Conservation (phyloP, 2,113 vertebrate genomes). For the Microcebus lehilahytsara region DNA sequence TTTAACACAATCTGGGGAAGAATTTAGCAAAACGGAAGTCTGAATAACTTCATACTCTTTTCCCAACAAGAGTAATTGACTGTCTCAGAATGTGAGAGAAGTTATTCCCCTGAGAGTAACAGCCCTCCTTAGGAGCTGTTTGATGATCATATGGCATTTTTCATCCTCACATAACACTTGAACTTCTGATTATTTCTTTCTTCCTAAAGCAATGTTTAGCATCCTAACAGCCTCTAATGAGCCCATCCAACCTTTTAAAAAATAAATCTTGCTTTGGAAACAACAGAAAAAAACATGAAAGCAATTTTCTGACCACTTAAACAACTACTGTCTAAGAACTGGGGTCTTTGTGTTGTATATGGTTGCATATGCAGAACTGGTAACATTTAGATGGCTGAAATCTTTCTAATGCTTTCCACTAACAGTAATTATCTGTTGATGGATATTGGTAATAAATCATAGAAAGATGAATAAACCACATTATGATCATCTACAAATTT, state of each 20-base stretch:
- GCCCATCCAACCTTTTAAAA: background rate
- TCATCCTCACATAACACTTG: background rate
- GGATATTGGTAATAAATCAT: background rate
- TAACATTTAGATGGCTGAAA: background rate
- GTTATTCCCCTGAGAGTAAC: background rate
- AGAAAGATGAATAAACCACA: background rate
- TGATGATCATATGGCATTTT: conserved; percentile 1
- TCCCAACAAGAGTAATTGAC: background rate
- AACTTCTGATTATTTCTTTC: conserved; percentile 33
- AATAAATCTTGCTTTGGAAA: background rate
- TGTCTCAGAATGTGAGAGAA: background rate
- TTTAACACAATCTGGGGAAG: background rate
- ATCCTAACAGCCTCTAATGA: background rate
- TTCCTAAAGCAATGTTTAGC: background rate
- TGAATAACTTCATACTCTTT: background rate
- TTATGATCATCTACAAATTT: background rate
- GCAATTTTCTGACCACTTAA: conserved; percentile 5
- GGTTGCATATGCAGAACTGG: background rate
- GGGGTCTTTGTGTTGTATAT: background rate
- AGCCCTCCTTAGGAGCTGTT: background rate
- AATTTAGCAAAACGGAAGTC: background rate
- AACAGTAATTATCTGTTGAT: background rate
- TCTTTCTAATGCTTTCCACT: background rate
- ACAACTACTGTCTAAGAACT: background rate
- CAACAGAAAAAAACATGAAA: background rate